These are phyloP conservation scores for Drosophila anceps DNA, from an alignment of 2,888 invertebrate genomes.

Conservation along the genomic window DNA sequence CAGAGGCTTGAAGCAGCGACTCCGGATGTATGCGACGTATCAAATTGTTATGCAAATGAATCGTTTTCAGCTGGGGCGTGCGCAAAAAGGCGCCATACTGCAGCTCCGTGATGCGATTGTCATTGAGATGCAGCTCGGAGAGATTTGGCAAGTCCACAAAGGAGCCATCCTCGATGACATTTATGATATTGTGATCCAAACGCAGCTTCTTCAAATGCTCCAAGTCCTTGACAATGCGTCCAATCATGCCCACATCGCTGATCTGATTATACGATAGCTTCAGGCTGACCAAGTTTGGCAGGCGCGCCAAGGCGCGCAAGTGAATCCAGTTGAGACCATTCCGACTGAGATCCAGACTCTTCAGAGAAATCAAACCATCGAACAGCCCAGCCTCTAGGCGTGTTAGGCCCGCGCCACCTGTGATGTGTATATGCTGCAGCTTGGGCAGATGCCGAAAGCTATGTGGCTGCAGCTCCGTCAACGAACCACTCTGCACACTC, in stretches of 20 bases:
- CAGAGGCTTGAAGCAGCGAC: conserved; percentile 91
- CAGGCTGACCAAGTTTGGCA: conserved; percentile 90
- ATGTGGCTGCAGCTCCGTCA: conserved; percentile 89
- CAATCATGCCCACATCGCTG: conserved; percentile 92
- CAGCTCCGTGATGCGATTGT: conserved; percentile 91
- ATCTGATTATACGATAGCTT: conserved; percentile 91
- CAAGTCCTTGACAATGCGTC: conserved; percentile 91
- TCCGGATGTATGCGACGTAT: conserved; percentile 92
- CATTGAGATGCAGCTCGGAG: conserved; percentile 89
- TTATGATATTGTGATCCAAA: conserved; percentile 90
- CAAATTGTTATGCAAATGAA: conserved; percentile 92
- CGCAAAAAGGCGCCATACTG: conserved; percentile 93
- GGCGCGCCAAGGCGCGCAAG: conserved; percentile 89
- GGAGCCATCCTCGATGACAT: conserved; percentile 90
- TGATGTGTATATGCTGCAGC: conserved; percentile 91
- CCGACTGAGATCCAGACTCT: conserved; percentile 90
- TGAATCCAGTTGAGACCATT: conserved; percentile 92
- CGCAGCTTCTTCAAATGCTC: conserved; percentile 90
- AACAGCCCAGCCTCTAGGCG: conserved; percentile 91
- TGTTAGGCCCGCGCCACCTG: conserved; percentile 89
- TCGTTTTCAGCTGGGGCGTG: conserved; percentile 89
- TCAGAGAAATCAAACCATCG: conserved; percentile 89
- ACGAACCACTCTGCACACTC: conserved; percentile 89
- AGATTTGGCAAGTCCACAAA: conserved; percentile 92
- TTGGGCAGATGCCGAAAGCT: conserved; percentile 90